A percentile compares a stretch with the other conserved stretches of the same genome.
phyloP scores from a whole-genome alignment of 2,797 vertebrate genomes.

The Graptemys geographica region DNA sequence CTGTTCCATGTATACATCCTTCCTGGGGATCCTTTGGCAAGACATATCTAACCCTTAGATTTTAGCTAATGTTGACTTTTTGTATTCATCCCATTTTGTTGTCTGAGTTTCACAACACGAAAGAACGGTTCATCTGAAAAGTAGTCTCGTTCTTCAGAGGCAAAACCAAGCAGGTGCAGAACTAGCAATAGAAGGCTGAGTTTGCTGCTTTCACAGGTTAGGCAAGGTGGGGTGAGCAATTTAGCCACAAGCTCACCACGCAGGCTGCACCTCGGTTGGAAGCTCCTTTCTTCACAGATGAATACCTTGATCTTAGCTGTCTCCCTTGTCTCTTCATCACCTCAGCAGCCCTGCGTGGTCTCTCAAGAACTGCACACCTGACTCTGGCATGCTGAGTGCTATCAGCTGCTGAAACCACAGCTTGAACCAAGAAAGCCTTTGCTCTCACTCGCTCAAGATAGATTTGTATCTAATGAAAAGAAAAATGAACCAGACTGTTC shows the following conservation, averaged over 20 bases:
- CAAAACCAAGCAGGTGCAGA: slow-evolving; percentile 21
- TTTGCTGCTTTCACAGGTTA: accelerated
- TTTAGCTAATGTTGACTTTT: neutral
- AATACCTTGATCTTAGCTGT: slow-evolving; percentile 41
- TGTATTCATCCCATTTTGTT: accelerated
- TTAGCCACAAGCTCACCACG: neutral
- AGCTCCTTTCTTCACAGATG: slow-evolving; percentile 57
- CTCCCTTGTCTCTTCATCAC: neutral
- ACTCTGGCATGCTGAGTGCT: neutral
- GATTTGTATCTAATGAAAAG: accelerated
- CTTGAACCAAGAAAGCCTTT: neutral
- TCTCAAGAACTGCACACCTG: neutral
- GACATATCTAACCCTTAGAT: neutral
- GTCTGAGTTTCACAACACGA: accelerated
- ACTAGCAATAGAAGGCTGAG: accelerated
- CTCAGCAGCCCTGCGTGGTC: neutral
- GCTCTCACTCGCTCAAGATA: accelerated
- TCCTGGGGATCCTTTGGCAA: neutral
- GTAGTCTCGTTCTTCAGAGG: neutral
- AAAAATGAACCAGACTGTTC: accelerated
- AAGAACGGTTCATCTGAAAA: accelerated
- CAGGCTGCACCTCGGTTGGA: slow-evolving; percentile 20
- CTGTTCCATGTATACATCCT: neutral
- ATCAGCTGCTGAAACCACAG: slow-evolving; percentile 65
- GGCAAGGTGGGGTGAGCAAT: neutral